These are phyloP conservation scores for Agrotis segetum DNA, from an alignment of 2,888 invertebrate genomes.

Conservation along the genomic window DNA sequence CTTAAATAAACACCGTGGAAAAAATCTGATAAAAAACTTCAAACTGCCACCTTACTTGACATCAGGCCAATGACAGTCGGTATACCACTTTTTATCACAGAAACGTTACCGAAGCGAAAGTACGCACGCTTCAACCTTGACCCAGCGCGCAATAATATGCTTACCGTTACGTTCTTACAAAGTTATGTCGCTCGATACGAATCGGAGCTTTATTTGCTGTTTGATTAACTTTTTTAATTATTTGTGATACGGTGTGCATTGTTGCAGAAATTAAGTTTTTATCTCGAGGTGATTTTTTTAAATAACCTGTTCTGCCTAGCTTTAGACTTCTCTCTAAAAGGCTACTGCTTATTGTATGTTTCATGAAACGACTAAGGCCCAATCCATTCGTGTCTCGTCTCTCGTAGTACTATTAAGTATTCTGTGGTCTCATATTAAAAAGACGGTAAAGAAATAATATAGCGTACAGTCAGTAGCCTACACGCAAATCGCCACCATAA, in stretches of 20 bases:
- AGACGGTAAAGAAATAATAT: too few relatives aligned
- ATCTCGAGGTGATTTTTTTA: not conserved
- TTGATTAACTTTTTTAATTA: conserved; percentile 33
- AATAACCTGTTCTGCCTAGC: too few relatives aligned
- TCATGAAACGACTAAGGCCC: too few relatives aligned
- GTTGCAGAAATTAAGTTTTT: not conserved
- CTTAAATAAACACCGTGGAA: not conserved
- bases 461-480: too few relatives aligned
- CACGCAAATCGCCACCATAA: too few relatives aligned
- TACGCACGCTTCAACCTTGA: conserved; percentile 57
- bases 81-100: conserved; percentile 39
- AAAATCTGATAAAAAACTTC: conserved; percentile 18
- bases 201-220: conserved; percentile 27
- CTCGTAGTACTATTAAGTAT: too few relatives aligned
- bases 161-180: conserved; percentile 34
- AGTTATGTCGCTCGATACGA: conserved; percentile 35
- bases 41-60: conserved; percentile 13
- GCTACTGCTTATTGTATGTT: too few relatives aligned
- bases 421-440: too few relatives aligned
- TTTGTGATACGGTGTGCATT: conserved; percentile 13
- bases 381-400: too few relatives aligned
- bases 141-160: conserved; percentile 24
- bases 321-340: too few relatives aligned
- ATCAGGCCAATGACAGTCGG: conserved; percentile 32
- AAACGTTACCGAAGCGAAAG: conserved; percentile 44